Conservation (phyloP, 2,888 invertebrate genomes). For the Epirrhoe tristata region DNA sequence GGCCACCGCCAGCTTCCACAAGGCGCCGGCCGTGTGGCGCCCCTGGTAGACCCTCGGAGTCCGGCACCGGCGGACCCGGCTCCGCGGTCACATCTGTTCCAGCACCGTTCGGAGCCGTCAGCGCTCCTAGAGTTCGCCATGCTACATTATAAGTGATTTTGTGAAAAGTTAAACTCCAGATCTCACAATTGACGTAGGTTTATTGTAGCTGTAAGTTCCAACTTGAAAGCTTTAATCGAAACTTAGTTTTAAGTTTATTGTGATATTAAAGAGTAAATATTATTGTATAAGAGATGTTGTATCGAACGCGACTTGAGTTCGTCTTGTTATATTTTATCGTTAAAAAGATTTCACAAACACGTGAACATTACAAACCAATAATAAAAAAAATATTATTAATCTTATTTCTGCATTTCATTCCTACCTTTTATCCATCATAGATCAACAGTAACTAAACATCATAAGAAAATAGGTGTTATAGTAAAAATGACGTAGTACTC, state of each 20-base stretch:
- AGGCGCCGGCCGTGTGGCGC: conserved; percentile 74
- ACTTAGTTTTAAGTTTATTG: conserved; percentile 80
- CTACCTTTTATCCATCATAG: conserved; percentile 20
- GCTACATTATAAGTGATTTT: conserved; percentile 72
- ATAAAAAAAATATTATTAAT: conserved; percentile 75
- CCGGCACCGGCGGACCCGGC: conserved; percentile 77
- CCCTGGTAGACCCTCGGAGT: conserved; percentile 69
- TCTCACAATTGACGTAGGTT: conserved; percentile 73
- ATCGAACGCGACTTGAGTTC: conserved; percentile 74
- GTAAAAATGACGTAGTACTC: too few relatives aligned
- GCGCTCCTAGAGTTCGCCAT: conserved; percentile 72
- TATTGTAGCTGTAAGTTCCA: conserved; percentile 77
- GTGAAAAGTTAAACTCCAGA: conserved; percentile 74
- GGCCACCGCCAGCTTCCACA: conserved; percentile 62
- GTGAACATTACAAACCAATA: conserved; percentile 76
- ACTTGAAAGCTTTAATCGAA: conserved; percentile 83
- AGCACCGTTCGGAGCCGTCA: conserved; percentile 80
- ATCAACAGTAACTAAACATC: conserved; percentile 12
- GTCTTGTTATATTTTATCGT: conserved; percentile 83
- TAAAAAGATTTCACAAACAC: conserved; percentile 77
- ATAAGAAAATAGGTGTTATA: background rate
- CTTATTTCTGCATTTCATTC: conserved; percentile 77
- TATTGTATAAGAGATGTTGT: conserved; percentile 82
- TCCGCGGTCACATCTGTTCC: conserved; percentile 85
- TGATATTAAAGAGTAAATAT: conserved; percentile 84